phyloP scores from a whole-genome alignment of 64 coral and sea anemone species.

The Pocillopora verrucosa region DNA sequence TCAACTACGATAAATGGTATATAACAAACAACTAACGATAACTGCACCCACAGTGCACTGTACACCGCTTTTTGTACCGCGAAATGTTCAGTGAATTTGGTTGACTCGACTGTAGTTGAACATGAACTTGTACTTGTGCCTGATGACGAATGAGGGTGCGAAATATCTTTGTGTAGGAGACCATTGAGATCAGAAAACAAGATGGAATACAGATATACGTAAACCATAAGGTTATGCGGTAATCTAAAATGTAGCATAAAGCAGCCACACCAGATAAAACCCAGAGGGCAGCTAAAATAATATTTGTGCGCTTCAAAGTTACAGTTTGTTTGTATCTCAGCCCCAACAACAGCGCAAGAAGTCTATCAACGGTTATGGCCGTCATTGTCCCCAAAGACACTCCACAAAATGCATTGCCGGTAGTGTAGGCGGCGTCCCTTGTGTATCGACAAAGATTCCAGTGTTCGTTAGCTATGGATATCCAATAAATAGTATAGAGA shows the following conservation, averaged over 20 bases:
- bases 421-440: no score
- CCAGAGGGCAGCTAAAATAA: background rate
- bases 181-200: background rate
- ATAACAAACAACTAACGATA: background rate
- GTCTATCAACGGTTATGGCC: background rate
- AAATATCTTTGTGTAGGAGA: background rate
- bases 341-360: background rate
- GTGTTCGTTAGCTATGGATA: no score
- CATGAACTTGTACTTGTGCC: background rate
- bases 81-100: background rate
- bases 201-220: background rate
- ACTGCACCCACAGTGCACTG: background rate
- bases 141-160: background rate
- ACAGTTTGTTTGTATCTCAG: background rate
- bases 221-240: background rate
- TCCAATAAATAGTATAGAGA: no score
- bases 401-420: background rate
- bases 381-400: background rate
- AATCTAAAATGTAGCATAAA: background rate
- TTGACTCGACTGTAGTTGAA: background rate
- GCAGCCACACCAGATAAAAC: background rate
- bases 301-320: background rate
- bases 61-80: background rate
- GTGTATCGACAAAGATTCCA: background rate
- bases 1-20: background rate